Evolutionary conservation across 2,113 vertebrate genomes (phyloP).

Genomic region (Cryptotis parvus): DNA sequence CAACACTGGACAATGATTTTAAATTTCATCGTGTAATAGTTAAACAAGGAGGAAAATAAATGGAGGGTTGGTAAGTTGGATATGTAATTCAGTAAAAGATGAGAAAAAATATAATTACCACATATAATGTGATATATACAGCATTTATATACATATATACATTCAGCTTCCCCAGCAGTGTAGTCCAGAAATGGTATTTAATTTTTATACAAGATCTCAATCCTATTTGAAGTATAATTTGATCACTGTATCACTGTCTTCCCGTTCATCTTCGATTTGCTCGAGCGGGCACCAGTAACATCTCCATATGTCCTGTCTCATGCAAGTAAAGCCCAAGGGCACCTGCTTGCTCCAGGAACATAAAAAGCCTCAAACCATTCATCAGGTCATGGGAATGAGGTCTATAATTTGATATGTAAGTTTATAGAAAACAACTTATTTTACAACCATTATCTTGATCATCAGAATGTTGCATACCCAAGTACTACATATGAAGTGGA

Average conservation of each 20-base stretch:
- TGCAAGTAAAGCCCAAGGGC: too few species aligned
- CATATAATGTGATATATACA: not conserved
- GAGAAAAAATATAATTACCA: too few species aligned
- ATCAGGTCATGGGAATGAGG: too few species aligned
- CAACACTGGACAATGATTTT: not conserved
- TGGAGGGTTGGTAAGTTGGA: not conserved
- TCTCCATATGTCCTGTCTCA: too few species aligned
- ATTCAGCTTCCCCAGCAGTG: not conserved
- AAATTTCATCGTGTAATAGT: not conserved
- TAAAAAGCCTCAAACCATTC: too few species aligned
- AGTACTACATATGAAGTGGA: not conserved
- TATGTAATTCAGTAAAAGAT: conserved; percentile 34
- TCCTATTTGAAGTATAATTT: conserved; percentile 28
- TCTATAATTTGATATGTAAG: conserved; percentile 11
- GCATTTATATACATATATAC: not conserved
- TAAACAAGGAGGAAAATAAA: conserved; percentile 13
- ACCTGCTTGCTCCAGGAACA: too few species aligned
- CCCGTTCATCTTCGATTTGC: too few species aligned
- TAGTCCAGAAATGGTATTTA: not conserved
- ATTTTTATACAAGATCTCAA: conserved; percentile 30
- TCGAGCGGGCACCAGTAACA: too few species aligned
- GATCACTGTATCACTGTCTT: too few species aligned
- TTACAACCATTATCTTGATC: not conserved
- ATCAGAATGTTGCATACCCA: not conserved
- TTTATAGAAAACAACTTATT: not conserved